Conservation (phyloP, 2,797 vertebrate genomes). For the Lacerta bilineata region DNA sequence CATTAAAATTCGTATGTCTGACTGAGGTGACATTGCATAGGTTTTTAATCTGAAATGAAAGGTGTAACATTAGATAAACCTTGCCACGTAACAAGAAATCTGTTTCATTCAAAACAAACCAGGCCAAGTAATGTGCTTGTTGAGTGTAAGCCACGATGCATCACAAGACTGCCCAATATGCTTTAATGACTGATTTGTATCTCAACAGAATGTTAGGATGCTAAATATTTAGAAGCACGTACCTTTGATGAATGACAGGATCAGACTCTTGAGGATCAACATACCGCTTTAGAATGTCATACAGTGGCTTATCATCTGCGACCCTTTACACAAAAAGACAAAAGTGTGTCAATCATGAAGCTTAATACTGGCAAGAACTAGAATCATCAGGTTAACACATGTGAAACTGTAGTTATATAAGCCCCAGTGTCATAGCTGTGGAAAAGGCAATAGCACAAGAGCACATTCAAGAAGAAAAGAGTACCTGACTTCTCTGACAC, state of each 20-base stretch:
- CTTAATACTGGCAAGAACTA: constrained; percentile 23
- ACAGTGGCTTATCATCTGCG: constrained; percentile 84
- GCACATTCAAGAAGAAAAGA: constrained; percentile 37
- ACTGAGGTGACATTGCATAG: constrained; percentile 79
- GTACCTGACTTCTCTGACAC: constrained; percentile 7
- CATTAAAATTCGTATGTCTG: constrained; percentile 90
- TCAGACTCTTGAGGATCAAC: constrained; percentile 92
- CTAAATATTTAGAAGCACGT: constrained; percentile 52
- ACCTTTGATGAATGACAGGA: constrained; percentile 92
- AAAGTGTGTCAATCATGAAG: constrained; percentile 49
- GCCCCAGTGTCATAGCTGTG: background rate
- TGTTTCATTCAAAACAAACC: background rate
- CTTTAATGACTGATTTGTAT: background rate
- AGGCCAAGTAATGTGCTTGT: constrained; percentile 1
- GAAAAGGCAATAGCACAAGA: constrained; percentile 26
- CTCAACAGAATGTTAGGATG: background rate
- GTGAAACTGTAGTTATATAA: background rate
- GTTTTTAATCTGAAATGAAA: constrained; percentile 89
- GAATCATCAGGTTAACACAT: background rate
- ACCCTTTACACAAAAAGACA: constrained; percentile 83
- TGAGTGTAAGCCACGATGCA: background rate
- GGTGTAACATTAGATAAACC: constrained; percentile 17
- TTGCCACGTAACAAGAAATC: constrained; percentile 33
- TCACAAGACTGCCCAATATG: background rate
- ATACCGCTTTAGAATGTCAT: constrained; percentile 87